Conservation (phyloP, 2,113 vertebrate species). For the Pituophis catenifer region DNA sequence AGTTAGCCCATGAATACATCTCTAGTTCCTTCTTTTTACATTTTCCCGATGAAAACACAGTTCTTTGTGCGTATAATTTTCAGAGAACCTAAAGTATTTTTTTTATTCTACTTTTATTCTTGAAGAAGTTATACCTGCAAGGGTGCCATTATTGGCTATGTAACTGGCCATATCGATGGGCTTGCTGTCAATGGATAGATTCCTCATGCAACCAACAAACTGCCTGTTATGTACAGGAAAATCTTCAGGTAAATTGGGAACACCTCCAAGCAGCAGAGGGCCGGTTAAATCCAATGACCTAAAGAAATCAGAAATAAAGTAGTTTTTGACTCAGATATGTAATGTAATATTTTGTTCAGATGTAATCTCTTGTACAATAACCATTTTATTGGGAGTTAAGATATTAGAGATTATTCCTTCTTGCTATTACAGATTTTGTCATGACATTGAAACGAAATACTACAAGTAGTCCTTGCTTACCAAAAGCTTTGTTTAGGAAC, state of each 20-base stretch:
- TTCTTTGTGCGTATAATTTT: not conserved
- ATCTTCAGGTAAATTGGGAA: conserved; percentile 93
- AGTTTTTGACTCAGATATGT: not conserved
- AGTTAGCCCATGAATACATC: not conserved
- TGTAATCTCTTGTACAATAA: not conserved
- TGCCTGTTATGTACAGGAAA: conserved; percentile 91
- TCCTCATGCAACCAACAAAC: conserved; percentile 94
- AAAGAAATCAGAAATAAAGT: conserved; percentile 20
- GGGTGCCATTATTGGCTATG: conserved; percentile 94
- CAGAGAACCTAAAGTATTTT: not conserved
- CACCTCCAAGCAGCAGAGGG: conserved; percentile 89
- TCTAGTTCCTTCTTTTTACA: not conserved
- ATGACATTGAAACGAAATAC: not conserved
- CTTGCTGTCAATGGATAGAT: conserved; percentile 87
- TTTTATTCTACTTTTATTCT: accelerated
- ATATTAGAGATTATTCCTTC: not conserved
- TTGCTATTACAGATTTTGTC: not conserved
- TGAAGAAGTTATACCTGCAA: conserved; percentile 71
- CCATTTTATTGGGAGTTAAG: not conserved
- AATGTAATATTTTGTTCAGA: not conserved
- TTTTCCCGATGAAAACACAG: not conserved
- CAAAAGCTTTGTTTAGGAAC: not conserved
- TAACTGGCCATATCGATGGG: conserved; percentile 88
- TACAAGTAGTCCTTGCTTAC: not conserved
- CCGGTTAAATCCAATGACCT: conserved; percentile 95